phyloP scores from a whole-genome alignment of 2,797 vertebrate genomes.

The Kryptolebias ocellatus region DNA sequence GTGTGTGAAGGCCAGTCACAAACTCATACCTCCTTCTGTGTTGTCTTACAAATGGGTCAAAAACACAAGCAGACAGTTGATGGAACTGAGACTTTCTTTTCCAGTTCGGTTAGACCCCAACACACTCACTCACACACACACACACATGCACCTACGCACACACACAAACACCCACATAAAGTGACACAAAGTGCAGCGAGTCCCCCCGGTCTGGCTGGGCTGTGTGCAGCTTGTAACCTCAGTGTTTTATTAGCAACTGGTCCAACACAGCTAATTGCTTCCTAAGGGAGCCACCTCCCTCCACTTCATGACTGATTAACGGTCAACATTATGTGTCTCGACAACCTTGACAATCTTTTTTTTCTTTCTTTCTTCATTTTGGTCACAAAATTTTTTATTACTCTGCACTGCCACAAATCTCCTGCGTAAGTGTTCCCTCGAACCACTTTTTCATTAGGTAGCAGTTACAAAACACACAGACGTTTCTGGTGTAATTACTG shows the following conservation, averaged over 20 bases:
- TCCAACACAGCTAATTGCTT: conserved; percentile 84
- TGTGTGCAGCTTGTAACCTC: conserved; percentile 76
- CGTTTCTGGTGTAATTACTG: conserved; percentile 32
- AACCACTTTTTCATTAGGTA: conserved; percentile 38
- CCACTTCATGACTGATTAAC: conserved; percentile 76
- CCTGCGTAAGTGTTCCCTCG: conserved; percentile 54
- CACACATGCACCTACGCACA: conserved; percentile 18
- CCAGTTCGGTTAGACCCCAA: conserved; percentile 39
- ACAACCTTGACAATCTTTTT: conserved; percentile 73
- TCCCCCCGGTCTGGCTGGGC: conserved; percentile 61
- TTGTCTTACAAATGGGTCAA: conserved; percentile 2
- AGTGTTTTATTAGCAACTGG: conserved; percentile 83
- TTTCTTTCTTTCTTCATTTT: conserved; percentile 48
- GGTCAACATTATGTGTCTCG: conserved; percentile 72
- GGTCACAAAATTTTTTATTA: conserved; percentile 74
- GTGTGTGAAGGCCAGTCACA: no score
- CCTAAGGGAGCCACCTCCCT: conserved; percentile 80
- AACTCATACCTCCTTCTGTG: no score
- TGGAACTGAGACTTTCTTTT: conserved; percentile 59
- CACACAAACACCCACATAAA: conserved; percentile 22
- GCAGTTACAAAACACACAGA: conserved; percentile 43
- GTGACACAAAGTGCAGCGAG: conserved; percentile 31
- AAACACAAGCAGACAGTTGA: conserved; percentile 25
- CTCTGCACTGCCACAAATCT: conserved; percentile 69
- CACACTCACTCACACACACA: not conserved